A percentile compares a stretch with the other conserved stretches of the same genome.
phyloP scores from a whole-genome alignment of 2,888 invertebrate genomes.

The Lysandra coridon region DNA sequence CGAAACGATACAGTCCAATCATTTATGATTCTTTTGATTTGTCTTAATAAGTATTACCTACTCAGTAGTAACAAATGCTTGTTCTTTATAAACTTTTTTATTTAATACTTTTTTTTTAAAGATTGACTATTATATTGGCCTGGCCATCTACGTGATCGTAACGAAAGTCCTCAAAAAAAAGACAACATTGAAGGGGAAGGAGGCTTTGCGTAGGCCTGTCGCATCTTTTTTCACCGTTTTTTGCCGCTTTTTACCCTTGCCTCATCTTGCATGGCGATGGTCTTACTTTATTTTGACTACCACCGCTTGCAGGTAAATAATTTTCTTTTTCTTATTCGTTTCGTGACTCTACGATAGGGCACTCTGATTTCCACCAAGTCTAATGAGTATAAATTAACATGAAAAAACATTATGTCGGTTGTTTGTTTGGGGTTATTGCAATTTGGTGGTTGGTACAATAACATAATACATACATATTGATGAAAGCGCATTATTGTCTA shows the following conservation, averaged over 20 bases:
- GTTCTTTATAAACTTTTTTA: not conserved
- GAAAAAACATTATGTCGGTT: not conserved
- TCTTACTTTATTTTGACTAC: conserved; percentile 63
- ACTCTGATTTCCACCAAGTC: not conserved
- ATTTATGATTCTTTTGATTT: no score
- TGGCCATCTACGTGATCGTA: not conserved
- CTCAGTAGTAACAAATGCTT: not conserved
- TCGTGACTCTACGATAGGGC: not conserved
- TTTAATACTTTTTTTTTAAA: not conserved
- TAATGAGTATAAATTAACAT: not conserved
- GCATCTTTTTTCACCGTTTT: conserved; percentile 63
- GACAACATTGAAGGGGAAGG: conserved; percentile 41
- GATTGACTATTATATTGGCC: not conserved
- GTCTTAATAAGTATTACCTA: not conserved
- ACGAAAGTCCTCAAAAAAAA: conserved; percentile 34
- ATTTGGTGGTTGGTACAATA: not conserved
- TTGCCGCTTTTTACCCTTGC: conserved; percentile 69
- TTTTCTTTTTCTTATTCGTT: conserved; percentile 44
- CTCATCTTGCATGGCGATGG: conserved; percentile 52
- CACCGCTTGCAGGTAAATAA: conserved; percentile 71
- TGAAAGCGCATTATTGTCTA: no score
- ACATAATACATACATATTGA: no score
- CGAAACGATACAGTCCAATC: no score
- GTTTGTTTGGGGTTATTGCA: not conserved
- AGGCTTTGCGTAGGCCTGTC: conserved; percentile 62